Percentiles rank a stretch among this genome's conserved stretches.
Conservation (phyloP, 2,797 vertebrate genomes). For the Sebastes taczanowskii region DNA sequence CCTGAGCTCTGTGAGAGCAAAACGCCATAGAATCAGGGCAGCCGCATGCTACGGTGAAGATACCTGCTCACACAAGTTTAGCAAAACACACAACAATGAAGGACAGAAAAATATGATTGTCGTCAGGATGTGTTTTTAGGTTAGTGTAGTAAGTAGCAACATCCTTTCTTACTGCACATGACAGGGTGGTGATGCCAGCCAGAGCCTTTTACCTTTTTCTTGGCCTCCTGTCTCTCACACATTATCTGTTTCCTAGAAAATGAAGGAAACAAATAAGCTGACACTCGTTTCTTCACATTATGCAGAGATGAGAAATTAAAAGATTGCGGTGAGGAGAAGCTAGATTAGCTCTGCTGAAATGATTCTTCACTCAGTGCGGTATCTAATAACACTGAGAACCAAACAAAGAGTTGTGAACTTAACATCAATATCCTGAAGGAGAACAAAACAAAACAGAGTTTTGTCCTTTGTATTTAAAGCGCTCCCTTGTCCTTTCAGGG, state of each 20-base stretch:
- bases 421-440: slow-evolving; percentile 26
- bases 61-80: slow-evolving; percentile 26
- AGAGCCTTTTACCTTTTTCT: slow-evolving; percentile 16
- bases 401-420: background rate
- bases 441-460: slow-evolving; percentile 24
- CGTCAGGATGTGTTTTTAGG: slow-evolving; percentile 48
- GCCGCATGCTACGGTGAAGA: slow-evolving; percentile 28
- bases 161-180: slow-evolving; percentile 28
- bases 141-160: slow-evolving; percentile 29
- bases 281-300: slow-evolving; percentile 53
- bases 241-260: slow-evolving; percentile 45
- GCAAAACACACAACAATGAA: slow-evolving; percentile 43
- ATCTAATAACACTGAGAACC: slow-evolving; percentile 18
- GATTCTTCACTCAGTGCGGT: slow-evolving; percentile 10
- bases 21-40: slow-evolving; percentile 44
- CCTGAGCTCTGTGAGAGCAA: slow-evolving; percentile 62
- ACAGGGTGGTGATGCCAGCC: slow-evolving; percentile 9
- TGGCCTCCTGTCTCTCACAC: background rate
- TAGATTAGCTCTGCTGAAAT: slow-evolving; percentile 33
- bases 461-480: slow-evolving; percentile 24
- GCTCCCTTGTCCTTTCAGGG: slow-evolving; percentile 14
- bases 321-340: slow-evolving; percentile 21
- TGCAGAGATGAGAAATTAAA: slow-evolving; percentile 39
- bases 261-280: slow-evolving; percentile 42
- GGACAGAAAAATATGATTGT: slow-evolving; percentile 68